Conservation (phyloP, 1,140 invertebrate genomes). For the Zaprionus camerounensis region DNA sequence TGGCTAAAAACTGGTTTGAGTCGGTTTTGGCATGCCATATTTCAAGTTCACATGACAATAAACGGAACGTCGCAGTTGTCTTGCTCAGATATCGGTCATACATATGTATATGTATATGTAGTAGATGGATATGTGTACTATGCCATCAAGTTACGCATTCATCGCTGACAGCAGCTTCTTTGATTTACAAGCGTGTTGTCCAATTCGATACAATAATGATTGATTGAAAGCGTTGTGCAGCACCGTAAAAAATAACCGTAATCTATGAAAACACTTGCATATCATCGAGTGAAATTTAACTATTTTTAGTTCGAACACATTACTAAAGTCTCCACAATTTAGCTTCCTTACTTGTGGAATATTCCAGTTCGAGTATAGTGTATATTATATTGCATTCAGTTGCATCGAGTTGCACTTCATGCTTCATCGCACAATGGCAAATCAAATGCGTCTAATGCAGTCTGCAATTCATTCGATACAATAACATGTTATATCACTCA, state of each 20-base stretch:
- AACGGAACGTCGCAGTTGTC: slow-evolving; percentile 43
- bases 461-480: slow-evolving; percentile 44
- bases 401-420: slow-evolving; percentile 19
- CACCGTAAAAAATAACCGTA: not conserved
- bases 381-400: not conserved
- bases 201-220: slow-evolving; percentile 19
- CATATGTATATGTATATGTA: not conserved
- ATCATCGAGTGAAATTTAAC: slow-evolving; percentile 1
- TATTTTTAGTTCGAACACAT: not conserved
- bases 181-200: slow-evolving; percentile 38
- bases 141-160: slow-evolving; percentile 28
- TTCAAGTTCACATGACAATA: slow-evolving; percentile 63
- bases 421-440: slow-evolving; percentile 38
- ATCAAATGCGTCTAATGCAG: slow-evolving; percentile 46
- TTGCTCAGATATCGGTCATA: slow-evolving; percentile 7
- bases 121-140: slow-evolving; percentile 10
- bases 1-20: slow-evolving; percentile 44
- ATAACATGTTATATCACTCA: slow-evolving; percentile 29
- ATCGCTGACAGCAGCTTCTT: slow-evolving; percentile 33
- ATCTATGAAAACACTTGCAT: slow-evolving; percentile 3
- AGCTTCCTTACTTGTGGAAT: not conserved
- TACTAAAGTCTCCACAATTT: too few species aligned
- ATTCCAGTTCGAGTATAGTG: not conserved
- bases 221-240: slow-evolving; percentile 30
- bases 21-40: slow-evolving; percentile 45